Conservation (phyloP, 1,140 invertebrate genomes). For the Liolophura sinensis region DNA sequence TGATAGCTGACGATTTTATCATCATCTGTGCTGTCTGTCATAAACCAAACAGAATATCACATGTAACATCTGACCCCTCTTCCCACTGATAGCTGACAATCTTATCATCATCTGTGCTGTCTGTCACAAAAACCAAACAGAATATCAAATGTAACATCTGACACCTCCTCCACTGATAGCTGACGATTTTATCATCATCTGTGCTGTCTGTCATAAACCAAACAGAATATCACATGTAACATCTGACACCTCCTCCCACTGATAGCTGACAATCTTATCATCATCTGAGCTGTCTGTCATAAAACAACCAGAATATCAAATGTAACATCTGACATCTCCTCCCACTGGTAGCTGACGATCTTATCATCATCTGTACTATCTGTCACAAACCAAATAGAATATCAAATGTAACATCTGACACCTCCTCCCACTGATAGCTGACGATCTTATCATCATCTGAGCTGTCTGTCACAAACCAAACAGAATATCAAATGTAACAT, state of each 20-base stretch:
- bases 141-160: no score
- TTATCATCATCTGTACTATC: conserved; percentile 78
- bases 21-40: no score
- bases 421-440: conserved; percentile 87
- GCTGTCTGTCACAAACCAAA: no score
- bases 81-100: conserved; percentile 60
- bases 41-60: no score
- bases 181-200: conserved; percentile 78
- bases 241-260: conserved; percentile 73
- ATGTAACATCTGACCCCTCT: conserved; percentile 55
- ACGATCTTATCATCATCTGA: conserved; percentile 78
- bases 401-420: no score
- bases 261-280: conserved; percentile 77
- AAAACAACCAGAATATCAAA: not conserved
- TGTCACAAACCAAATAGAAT: conserved; percentile 34
- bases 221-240: no score
- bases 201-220: conserved; percentile 59
- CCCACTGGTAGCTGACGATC: conserved; percentile 87
- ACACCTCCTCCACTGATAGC: conserved; percentile 84
- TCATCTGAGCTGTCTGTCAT: conserved; percentile 69
- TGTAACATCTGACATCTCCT: no score
- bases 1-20: no score
- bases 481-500: no score
- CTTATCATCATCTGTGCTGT: no score
- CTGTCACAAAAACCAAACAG: no score